Percentiles rank a stretch among this genome's conserved stretches.
Evolutionary conservation across 2,113 vertebrate species (phyloP).

Genomic region (Cervus canadensis): DNA sequence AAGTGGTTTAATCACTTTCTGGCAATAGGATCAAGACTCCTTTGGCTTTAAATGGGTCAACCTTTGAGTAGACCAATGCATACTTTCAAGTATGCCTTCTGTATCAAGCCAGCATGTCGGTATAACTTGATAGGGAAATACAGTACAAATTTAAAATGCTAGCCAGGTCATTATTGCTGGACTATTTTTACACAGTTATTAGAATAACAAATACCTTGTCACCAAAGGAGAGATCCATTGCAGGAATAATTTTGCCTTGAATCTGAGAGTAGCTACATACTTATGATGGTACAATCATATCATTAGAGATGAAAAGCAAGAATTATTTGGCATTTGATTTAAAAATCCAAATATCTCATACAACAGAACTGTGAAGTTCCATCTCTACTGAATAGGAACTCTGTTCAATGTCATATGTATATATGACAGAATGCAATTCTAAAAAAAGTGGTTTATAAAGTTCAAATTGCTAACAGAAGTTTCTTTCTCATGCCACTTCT

Average conservation of each 20-base stretch:
- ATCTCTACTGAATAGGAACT: constrained; percentile 26
- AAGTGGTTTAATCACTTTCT: constrained; percentile 46
- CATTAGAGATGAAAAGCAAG: constrained; percentile 28
- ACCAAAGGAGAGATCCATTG: constrained; percentile 66
- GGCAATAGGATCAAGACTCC: constrained; percentile 62
- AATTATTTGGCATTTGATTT: constrained; percentile 52
- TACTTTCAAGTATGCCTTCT: constrained; percentile 8
- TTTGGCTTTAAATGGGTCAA: constrained; percentile 49
- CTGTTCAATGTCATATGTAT: neutral
- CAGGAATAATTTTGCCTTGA: constrained; percentile 60
- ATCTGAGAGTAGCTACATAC: constrained; percentile 58
- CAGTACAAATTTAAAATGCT: constrained; percentile 25
- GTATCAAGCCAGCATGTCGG: neutral
- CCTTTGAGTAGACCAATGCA: neutral
- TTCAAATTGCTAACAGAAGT: neutral
- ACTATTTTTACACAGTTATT: neutral
- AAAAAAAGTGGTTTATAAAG: neutral
- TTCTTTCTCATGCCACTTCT: neutral
- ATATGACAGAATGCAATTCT: neutral
- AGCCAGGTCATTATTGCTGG: neutral
- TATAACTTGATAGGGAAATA: neutral
- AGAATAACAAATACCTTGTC: constrained; percentile 37
- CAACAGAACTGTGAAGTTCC: neutral
- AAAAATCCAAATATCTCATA: constrained; percentile 40
- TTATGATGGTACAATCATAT: constrained; percentile 22